phyloP scores from a whole-genome alignment of 30 jellyfish, hydroid and myxozoan species.

The Pelagia noctiluca region DNA sequence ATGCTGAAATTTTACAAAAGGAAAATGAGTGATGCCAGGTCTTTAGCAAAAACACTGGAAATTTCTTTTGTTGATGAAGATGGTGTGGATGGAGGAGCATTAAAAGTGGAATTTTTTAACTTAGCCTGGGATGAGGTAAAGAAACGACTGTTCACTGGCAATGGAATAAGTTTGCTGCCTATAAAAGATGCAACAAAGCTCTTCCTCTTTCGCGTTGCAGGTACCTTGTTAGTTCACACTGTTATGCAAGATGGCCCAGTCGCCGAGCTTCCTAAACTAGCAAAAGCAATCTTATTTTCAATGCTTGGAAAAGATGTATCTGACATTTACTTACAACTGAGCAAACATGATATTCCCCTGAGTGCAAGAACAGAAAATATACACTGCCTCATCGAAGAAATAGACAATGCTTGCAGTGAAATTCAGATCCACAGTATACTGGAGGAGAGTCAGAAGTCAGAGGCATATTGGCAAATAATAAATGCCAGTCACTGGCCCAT shows the following conservation, averaged over 20 bases:
- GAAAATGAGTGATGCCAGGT: constrained; percentile 22
- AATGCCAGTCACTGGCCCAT: constrained; percentile 53
- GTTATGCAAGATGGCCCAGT: constrained; percentile 47
- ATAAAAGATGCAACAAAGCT: constrained; percentile 39
- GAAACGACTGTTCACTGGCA: constrained; percentile 31
- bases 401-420: constrained; percentile 14
- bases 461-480: constrained; percentile 48
- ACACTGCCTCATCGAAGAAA: constrained; percentile 38
- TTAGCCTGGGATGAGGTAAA: constrained; percentile 38
- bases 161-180: constrained; percentile 25
- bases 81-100: constrained; percentile 58
- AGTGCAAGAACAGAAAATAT: constrained; percentile 26
- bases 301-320: constrained; percentile 17
- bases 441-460: constrained; percentile 12
- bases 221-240: constrained; percentile 28
- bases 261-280: constrained; percentile 13
- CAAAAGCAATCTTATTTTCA: constrained; percentile 15
- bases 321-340: constrained; percentile 3
- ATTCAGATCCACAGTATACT: constrained; percentile 8
- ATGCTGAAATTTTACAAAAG: constrained; percentile 34
- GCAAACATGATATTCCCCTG: constrained; percentile 37
- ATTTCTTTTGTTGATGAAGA: constrained; percentile 31
- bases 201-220: constrained; percentile 36
- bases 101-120: constrained; percentile 28
- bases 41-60: constrained; percentile 10